Evolutionary conservation across 2,113 vertebrate genomes (phyloP).

Genomic region (Meriones unguiculatus): DNA sequence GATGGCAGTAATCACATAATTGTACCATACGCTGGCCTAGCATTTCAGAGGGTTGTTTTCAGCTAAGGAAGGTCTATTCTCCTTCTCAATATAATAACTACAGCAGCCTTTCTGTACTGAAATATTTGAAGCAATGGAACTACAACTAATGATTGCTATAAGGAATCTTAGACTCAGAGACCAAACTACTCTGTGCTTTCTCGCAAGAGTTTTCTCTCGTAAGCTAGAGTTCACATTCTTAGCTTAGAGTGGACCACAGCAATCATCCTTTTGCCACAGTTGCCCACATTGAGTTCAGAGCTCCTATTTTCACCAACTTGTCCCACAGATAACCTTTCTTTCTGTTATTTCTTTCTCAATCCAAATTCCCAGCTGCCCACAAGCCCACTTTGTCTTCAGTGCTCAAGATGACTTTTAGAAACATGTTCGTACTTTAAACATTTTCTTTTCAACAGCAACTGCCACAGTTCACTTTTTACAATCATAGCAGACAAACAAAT

Average conservation of each 20-base stretch:
- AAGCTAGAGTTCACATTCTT: background rate
- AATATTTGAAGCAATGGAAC: constrained; percentile 42
- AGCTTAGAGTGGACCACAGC: background rate
- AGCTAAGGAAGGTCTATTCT: background rate
- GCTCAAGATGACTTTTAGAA: constrained; percentile 15
- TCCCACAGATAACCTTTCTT: background rate
- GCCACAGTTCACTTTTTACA: background rate
- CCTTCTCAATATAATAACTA: background rate
- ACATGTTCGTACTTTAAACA: background rate
- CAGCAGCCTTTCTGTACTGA: background rate
- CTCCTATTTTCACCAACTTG: background rate
- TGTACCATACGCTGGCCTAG: background rate
- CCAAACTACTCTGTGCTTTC: background rate
- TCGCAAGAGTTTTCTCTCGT: constrained; percentile 9
- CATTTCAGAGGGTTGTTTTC: constrained; percentile 24
- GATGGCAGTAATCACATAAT: constrained; percentile 56
- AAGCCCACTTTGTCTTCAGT: background rate
- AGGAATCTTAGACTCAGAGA: constrained; percentile 51
- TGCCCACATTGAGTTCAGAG: background rate
- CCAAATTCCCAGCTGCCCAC: background rate
- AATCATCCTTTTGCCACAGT: background rate
- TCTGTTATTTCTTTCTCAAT: background rate
- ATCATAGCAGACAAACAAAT: background rate
- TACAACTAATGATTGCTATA: constrained; percentile 37
- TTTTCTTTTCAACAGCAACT: constrained; percentile 4